Base-by-base conservation (phyloP, 1,140 invertebrate genomes). In the Rhagoletis pomonella region DNA sequence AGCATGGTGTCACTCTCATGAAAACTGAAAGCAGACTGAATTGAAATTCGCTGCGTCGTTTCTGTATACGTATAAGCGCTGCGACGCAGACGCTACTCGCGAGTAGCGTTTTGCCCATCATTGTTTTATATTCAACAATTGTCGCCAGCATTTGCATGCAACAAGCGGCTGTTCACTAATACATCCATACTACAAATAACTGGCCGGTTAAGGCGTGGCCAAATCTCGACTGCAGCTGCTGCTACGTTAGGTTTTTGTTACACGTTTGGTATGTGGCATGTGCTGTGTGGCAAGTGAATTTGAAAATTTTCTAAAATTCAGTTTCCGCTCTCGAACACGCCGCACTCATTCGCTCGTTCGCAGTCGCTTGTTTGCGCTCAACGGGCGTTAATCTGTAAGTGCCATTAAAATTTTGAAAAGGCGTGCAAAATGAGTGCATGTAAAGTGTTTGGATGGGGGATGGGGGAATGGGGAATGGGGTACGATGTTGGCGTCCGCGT, bases 391-490 rank as follows among this genome's bases (percentile, higher is more conserved):
- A n/a, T 62, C 9, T 29, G 29, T 62, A 62, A 62, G 60, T 62
- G 60, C 60, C n/a, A 62, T 62, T 62, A 62, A 62, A 62, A 62
- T 62, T 62, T 62, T 62, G n/a, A 62, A 62, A 17, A 14, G 60
- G 9, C 12, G 17, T 62, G 60, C 4, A 7, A 62, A 62, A 62
- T 62, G n/a, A 62, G 60, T 62, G 60, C 60, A 62, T 12, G 60
- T 62, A 1, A 62, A 62, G 12, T 62, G 60, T n/a, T 62, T 14
- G 60, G 12, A 17, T 14, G 12, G n/a, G 17, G n/a, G 9, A 14
- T n/a, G 12, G n/a, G 12, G 17, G n/a, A 62, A 14, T 62, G 60
- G 29, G n/a, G 5, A 17, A 1, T 0, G 12, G 2, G n/a, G 4
- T 29, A 29, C 29, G 29, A 29, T 29, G 29, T 29, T 29, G 29